A percentile compares a stretch with the other conserved stretches of the same genome.
These are phyloP conservation scores for Nebria brevicollis DNA, from an alignment of 2,888 invertebrate genomes.

Conservation along the genomic window DNA sequence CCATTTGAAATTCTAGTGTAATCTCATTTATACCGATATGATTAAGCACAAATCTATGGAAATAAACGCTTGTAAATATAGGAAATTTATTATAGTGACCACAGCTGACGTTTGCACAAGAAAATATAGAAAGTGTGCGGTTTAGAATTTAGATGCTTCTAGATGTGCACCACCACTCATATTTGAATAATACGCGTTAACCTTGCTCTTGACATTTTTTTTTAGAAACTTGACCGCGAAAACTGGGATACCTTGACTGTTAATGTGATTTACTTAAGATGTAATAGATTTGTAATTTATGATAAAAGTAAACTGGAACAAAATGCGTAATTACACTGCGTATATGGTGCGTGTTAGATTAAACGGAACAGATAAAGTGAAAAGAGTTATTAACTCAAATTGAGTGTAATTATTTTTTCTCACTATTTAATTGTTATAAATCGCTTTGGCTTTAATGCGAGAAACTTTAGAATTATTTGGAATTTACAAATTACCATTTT, in stretches of 20 bases:
- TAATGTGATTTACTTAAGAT: slow-evolving; percentile 10
- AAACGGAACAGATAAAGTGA: too few relatives aligned
- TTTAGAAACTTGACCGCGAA: slow-evolving; percentile 51
- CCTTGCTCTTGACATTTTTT: slow-evolving; percentile 50
- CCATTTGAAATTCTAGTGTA: too few relatives aligned
- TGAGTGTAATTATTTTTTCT: too few relatives aligned
- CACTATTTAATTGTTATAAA: too few relatives aligned
- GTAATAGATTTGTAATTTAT: background rate
- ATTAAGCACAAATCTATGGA: too few relatives aligned
- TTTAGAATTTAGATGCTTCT: background rate
- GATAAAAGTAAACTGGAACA: background rate
- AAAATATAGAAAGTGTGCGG: slow-evolving; percentile 25
- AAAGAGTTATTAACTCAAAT: too few relatives aligned
- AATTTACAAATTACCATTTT: too few relatives aligned
- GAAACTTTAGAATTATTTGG: too few relatives aligned
- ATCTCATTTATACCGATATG: too few relatives aligned
- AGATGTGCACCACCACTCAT: background rate
- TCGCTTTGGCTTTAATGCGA: too few relatives aligned
- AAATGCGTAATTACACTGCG: background rate
- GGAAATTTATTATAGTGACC: background rate
- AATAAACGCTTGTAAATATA: too few relatives aligned
- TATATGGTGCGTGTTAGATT: too few relatives aligned
- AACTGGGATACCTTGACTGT: slow-evolving; percentile 49
- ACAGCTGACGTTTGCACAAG: slow-evolving; percentile 25
- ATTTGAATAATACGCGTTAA: slow-evolving; percentile 36